Base-by-base conservation (phyloP, 2,888 invertebrate species). In the Drosophila subquinaria region DNA sequence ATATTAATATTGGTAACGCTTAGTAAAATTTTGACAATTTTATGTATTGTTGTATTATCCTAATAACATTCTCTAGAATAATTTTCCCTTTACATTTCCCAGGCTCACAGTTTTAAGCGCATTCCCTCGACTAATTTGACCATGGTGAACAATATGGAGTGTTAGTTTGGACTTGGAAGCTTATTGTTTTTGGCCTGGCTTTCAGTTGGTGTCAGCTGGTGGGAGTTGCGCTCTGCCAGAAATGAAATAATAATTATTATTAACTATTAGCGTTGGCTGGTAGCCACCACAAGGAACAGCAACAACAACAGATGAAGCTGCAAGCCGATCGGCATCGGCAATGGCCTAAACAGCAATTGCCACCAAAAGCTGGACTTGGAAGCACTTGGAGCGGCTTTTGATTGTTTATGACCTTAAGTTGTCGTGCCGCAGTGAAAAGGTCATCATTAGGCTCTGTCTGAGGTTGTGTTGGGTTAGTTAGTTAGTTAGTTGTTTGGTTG, bases 391-490 rank as follows among this genome's bases (percentile, higher is more conserved):
- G 60, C 45, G 59, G 70, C 40, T 64, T 63, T 90, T 91, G 90
- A 91, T 91, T 91, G 90, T 86, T 89, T 90, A 80, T 91, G 90
- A 91, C 91, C 91, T 91, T 77, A 86, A 89, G 82, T 88, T 90
- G 90, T 91, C 91, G 91, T 91, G 90, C 90, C 77, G 60, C 79
- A 81, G 86, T 80, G 79, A 90, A 91, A 91, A 90, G 91, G 90
- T 90, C 90, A 91, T 91, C 90, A 87, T 88, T 90, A 82, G 76
- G 33, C 38, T 15, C 35, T 61, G 57, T 50, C 27, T 45, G 8
- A 8, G 64, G 63, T 75, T 72, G 50, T 59, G 45, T 42, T 73
- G 63, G 71, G 60, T 78, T 81, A 70, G 86, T 85, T 85, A 69
- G 70, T 73, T 80, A 60, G 81, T 73, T 80, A 45, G 15, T 42